phyloP scores from a whole-genome alignment of 1,140 invertebrate species.

The Drosophila sproati region DNA sequence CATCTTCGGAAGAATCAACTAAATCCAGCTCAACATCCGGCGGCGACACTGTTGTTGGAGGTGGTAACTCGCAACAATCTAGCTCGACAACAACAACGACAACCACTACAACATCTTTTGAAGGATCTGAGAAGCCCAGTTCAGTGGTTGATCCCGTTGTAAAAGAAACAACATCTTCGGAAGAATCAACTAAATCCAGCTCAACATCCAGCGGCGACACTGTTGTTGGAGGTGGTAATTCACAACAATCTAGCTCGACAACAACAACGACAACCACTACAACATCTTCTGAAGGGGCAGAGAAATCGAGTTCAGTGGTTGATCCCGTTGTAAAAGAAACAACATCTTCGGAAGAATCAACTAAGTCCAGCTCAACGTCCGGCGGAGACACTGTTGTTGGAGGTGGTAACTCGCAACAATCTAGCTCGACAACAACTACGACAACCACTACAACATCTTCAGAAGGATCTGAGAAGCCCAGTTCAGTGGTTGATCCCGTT shows the following conservation, averaged over 20 bases:
- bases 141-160: background rate
- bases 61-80: slow-evolving; percentile 1
- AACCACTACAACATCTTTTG: background rate
- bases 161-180: background rate
- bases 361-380: too few species aligned
- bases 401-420: background rate
- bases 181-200: too few species aligned
- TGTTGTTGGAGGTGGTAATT: background rate
- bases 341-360: background rate
- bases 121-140: background rate
- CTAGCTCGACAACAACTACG: background rate
- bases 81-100: slow-evolving; percentile 16
- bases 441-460: slow-evolving; percentile 12
- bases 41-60: slow-evolving; percentile 8
- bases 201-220: too few species aligned
- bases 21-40: too few species aligned
- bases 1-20: too few species aligned
- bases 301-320: background rate
- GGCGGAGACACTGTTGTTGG: background rate
- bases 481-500: too few species aligned
- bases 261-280: slow-evolving; percentile 27
- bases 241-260: slow-evolving; percentile 7
- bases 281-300: background rate
- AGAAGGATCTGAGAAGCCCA: background rate
- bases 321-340: background rate